Conservation (phyloP, 2,888 invertebrate species). For the Netelia inedita region DNA sequence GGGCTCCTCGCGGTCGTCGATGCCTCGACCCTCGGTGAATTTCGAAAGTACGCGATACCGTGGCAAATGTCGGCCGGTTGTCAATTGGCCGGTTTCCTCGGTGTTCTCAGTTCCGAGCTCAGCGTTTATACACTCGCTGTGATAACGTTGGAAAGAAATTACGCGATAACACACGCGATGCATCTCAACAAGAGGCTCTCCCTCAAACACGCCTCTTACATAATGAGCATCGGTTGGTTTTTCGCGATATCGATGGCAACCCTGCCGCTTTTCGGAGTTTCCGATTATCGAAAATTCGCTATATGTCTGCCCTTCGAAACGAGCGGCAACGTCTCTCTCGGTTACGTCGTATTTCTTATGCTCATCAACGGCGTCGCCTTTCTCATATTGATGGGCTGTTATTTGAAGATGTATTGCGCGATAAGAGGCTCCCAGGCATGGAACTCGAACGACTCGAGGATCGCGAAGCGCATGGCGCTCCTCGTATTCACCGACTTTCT, state of each 20-base stretch:
- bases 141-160: slow-evolving; percentile 97
- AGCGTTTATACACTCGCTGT: slow-evolving; percentile 98
- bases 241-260: slow-evolving; percentile 95
- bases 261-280: slow-evolving; percentile 95
- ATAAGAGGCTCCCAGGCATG: slow-evolving; percentile 98
- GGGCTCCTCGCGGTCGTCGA: slow-evolving; percentile 98
- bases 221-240: slow-evolving; percentile 97
- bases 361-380: slow-evolving; percentile 97
- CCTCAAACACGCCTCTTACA: slow-evolving; percentile 95
- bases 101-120: slow-evolving; percentile 96
- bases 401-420: slow-evolving; percentile 98
- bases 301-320: slow-evolving; percentile 98
- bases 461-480: slow-evolving; percentile 98
- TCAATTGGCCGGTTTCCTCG: slow-evolving; percentile 97
- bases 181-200: slow-evolving; percentile 97
- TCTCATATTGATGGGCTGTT: slow-evolving; percentile 97
- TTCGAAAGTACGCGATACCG: slow-evolving; percentile 97
- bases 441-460: slow-evolving; percentile 98
- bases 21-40: slow-evolving; percentile 97
- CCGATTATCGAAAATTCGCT: slow-evolving; percentile 98
- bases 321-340: slow-evolving; percentile 91
- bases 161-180: slow-evolving; percentile 99
- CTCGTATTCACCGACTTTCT: slow-evolving; percentile 98
- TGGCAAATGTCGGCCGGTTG: slow-evolving; percentile 99
- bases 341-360: slow-evolving; percentile 96